These are phyloP conservation scores for Proisotoma minuta DNA, from an alignment of 2,888 invertebrate genomes.

Conservation along the genomic window DNA sequence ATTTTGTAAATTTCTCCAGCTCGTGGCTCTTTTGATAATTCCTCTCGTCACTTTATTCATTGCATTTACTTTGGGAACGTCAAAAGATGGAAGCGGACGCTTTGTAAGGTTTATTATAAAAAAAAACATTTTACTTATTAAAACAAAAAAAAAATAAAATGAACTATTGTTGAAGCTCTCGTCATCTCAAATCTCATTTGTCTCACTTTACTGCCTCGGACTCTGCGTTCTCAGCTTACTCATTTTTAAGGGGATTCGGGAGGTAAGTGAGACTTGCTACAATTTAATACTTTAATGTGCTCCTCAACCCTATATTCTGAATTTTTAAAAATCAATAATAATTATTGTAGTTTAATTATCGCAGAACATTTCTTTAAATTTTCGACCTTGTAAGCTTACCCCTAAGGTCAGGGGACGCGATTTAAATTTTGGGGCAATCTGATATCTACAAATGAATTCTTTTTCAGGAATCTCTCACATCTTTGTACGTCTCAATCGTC, in stretches of 20 bases:
- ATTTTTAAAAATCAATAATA: no score
- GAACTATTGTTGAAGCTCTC: conserved; percentile 18
- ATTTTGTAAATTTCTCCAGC: conserved; percentile 9
- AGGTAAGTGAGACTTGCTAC: no score
- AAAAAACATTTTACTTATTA: no score
- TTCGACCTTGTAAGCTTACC: no score
- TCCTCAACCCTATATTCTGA: no score
- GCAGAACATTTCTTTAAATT: no score
- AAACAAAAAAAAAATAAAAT: no score
- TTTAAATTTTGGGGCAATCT: background rate
- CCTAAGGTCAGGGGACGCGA: no score
- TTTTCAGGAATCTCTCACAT: conserved; percentile 23
- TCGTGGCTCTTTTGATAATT: conserved; percentile 27
- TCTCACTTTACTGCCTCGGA: conserved; percentile 25
- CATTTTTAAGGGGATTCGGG: conserved; percentile 26
- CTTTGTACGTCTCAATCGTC: conserved; percentile 21
- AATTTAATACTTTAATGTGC: no score
- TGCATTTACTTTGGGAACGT: conserved; percentile 21
- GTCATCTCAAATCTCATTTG: conserved; percentile 21
- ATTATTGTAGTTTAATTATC: no score
- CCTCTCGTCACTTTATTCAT: conserved; percentile 29
- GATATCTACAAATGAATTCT: background rate
- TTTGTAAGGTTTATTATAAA: conserved; percentile 21
- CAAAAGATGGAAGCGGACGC: conserved; percentile 21
- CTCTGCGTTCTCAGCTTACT: conserved; percentile 23